Conservation (phyloP, 2,113 vertebrate species). For the Atrichornis clamosus region DNA sequence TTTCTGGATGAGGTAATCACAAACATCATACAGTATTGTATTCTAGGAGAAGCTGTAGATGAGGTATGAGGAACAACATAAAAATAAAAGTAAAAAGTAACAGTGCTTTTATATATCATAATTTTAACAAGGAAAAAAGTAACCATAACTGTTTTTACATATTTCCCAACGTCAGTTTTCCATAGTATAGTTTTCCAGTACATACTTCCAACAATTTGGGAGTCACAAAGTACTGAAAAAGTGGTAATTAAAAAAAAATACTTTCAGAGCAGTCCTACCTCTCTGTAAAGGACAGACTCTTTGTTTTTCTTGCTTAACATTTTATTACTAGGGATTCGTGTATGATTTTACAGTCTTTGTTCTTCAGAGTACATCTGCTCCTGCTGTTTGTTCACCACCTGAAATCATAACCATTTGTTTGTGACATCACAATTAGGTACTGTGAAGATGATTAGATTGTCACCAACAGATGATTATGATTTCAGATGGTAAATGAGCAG, state of each 20-base stretch:
- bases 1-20: neutral
- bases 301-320: constrained; percentile 54
- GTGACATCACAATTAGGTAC: constrained; percentile 66
- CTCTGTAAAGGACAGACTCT: neutral
- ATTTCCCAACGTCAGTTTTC: neutral
- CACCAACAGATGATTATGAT: constrained; percentile 66
- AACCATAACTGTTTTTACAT: neutral
- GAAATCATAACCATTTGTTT: constrained; percentile 70
- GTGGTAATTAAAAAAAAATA: neutral
- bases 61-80: neutral
- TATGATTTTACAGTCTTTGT: constrained; percentile 61
- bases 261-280: neutral
- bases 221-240: neutral
- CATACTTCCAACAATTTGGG: neutral
- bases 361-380: constrained; percentile 66
- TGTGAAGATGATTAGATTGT: constrained; percentile 62
- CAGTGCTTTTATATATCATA: neutral
- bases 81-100: neutral
- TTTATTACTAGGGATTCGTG: constrained; percentile 52
- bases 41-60: neutral
- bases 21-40: neutral
- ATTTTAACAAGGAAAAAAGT: neutral
- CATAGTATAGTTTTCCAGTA: neutral
- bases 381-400: constrained; percentile 71
- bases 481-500: constrained; percentile 69